phyloP scores from a whole-genome alignment of 2,113 vertebrate genomes.

The Lanius collurio region DNA sequence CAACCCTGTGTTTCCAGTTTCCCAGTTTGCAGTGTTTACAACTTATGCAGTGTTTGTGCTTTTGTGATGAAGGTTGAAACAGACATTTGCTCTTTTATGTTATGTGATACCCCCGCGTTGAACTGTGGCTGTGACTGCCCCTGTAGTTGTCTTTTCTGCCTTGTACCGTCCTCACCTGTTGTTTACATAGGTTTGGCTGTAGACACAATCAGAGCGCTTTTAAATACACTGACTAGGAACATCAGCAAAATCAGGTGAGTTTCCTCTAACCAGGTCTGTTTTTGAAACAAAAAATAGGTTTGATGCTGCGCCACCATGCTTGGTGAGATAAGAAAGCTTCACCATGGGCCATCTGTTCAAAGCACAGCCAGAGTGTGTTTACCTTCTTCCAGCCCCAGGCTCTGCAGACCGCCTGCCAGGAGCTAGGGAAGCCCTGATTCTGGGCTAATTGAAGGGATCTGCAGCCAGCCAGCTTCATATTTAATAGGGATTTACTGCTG shows the following conservation, averaged over 20 bases:
- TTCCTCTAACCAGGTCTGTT: not conserved
- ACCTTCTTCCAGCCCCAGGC: not conserved
- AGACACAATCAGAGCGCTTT: not conserved
- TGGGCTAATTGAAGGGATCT: not conserved
- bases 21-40: not conserved
- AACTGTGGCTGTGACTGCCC: not conserved
- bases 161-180: accelerated
- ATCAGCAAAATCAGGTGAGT: not conserved
- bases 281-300: not conserved
- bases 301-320: not conserved
- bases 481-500: not conserved
- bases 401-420: not conserved
- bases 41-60: accelerated
- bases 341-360: not conserved
- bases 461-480: not conserved
- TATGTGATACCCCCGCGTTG: accelerated
- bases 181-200: accelerated
- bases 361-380: accelerated
- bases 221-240: not conserved
- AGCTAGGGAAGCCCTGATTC: not conserved
- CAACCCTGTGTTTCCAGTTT: not conserved
- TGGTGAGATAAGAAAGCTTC: not conserved
- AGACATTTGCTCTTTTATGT: not conserved
- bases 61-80: not conserved
- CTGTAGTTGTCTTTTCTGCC: not conserved